Evolutionary conservation across 2,888 invertebrate genomes (phyloP), one percentile per base, ranked within the genome.

Genomic region (Ormyrus nitidulus): DNA sequence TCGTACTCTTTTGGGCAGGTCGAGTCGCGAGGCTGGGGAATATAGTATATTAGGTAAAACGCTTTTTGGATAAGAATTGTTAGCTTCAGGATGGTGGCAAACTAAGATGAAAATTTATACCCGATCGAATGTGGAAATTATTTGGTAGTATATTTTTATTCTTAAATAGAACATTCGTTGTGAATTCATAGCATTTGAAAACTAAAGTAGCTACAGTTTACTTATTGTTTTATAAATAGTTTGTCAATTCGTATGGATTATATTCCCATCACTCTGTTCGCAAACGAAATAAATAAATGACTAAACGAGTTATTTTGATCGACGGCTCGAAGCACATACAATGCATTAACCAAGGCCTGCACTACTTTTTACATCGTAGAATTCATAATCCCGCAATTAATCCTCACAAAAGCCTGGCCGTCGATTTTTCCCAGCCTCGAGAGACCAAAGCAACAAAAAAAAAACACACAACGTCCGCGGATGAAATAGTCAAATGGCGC

Each of bases 301-400:
- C 34, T 34, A 34, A 34, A 34, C 34, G 34, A 34, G 34, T 34
- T 34, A 34, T 34, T 34, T 34, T 34, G 34, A 34, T 34, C 34
- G 34, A 34, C 34, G 34, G 34, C 34, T 34, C 34, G 34, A 34
- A 34, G 56, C 34, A n/a, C 6, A 7, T 7, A 11, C 6, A 61
- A 64, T 34, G 34, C 34, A 34, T 34, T 34, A 34, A 34, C 34
- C 34, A 64, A 51, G 70, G n/a, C 53, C 46, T n/a, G 46, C 13
- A 10, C 34, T 34, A 49, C 54, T 72, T 68, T 56, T 68, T 72
- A 59, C 54, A 19, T 68, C 54, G n/a, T n/a, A 34, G 56, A 77
- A 71, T 73, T 78, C 68, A 73, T 78, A 61, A 72, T 68, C 66
- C 13, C 49, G 68, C 66, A 78, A 78, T 78, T 73, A 73, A 19